Evolutionary conservation across 2,113 vertebrate species (phyloP).

Genomic region (Xenotilapia caudafasciata): DNA sequence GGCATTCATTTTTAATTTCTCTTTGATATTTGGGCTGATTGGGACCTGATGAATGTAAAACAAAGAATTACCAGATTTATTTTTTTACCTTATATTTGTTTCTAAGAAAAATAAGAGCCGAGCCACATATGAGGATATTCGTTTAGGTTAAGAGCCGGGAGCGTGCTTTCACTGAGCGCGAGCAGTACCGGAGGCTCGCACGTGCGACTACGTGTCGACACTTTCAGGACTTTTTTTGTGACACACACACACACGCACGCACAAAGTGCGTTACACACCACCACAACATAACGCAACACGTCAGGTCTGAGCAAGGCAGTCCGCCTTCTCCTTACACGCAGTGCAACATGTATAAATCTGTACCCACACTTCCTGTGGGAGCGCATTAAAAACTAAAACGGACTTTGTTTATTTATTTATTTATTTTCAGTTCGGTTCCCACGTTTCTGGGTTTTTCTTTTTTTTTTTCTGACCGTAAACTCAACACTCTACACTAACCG

Average conservation of each 20-base stretch:
- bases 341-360: not conserved
- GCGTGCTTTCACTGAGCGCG: not conserved
- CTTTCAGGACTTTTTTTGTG: not conserved
- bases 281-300: not conserved
- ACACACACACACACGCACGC: not conserved
- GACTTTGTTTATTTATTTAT: not conserved
- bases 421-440: not conserved
- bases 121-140: not conserved
- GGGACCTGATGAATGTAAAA: not conserved
- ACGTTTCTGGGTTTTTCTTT: not conserved
- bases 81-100: not conserved
- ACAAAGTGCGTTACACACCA: not conserved
- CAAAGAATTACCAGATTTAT: not conserved
- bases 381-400: not conserved
- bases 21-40: not conserved
- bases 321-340: not conserved
- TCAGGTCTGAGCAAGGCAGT: not conserved
- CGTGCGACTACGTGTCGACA: not conserved
- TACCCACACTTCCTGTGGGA: not conserved
- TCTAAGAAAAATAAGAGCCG: not conserved
- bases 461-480: not conserved
- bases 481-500: not conserved
- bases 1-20: not conserved
- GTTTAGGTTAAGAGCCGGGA: not conserved
- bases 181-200: not conserved